Evolutionary conservation across 2,888 invertebrate species (phyloP), one percentile per base, ranked within the genome.

Genomic region (Harmothoe impar): DNA sequence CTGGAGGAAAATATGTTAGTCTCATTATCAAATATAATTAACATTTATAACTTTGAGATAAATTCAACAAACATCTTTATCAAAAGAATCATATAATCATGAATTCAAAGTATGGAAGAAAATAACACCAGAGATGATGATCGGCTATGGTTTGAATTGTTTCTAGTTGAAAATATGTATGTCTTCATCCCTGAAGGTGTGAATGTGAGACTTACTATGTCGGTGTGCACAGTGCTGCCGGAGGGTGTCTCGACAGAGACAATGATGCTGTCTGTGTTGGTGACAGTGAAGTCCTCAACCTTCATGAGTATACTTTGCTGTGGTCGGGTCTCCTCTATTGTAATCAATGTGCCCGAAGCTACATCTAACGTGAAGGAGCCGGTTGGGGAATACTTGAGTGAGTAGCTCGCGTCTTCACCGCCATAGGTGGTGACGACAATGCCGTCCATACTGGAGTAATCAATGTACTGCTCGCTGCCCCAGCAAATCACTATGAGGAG

Each of bases 291-390:
- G 31, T 72, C n/a, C n/a, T n/a, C 12, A 51, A 85, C n/a, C 51
- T 43, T n/a, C 51, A 85, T 85, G 7, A 85, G 85, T 10, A 85
- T 29, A n/a, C 54, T 85, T n/a, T 51, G 25, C 29, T 52, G n/a
- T 10, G 85, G 85, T 3, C 77, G 29, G 7, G 77, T 31, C 33
- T 77, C 77, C 33, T 77, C 77, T 7, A 77, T 77, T 29, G 77
- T 77, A 33, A 77, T 33, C 12, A 33, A 31, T 10, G 33, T 25
- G 77, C 12, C 25, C 12, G 85, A 23, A 5, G 25, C 20, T 12
- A 51, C 23, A 1, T 43, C 10, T n/a, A 29, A 7, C 12, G 5
- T 52, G 29, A 51, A 85, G n/a, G 12, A 12, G n/a, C 43, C 43
- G 25, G 12, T 85, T 12, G 54, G 85, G 12, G 85, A 85, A 3